phyloP scores from a whole-genome alignment of 2,113 vertebrate species.

The Aramus guarauna region DNA sequence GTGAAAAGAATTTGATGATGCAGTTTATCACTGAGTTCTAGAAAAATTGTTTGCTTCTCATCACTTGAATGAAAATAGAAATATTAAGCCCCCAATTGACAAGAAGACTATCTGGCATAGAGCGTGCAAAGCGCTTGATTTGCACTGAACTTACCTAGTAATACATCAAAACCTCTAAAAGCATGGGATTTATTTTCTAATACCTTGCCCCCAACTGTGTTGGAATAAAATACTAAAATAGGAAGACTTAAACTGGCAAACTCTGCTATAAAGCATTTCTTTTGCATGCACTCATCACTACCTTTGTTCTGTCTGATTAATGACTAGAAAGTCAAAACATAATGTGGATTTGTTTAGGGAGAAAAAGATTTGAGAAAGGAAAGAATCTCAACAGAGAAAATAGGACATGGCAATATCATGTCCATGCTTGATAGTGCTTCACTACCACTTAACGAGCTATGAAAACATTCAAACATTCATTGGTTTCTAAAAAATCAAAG shows the following conservation, averaged over 20 bases:
- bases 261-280: not conserved
- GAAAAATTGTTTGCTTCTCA: not conserved
- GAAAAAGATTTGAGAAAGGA: not conserved
- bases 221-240: not conserved
- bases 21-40: not conserved
- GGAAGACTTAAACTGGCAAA: not conserved
- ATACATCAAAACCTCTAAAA: not conserved
- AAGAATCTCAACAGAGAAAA: not conserved
- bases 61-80: not conserved
- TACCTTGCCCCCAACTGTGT: accelerated
- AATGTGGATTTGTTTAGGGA: not conserved
- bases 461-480: not conserved
- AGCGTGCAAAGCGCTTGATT: not conserved
- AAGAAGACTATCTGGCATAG: not conserved
- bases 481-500: not conserved
- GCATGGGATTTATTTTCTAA: not conserved
- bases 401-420: not conserved
- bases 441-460: not conserved
- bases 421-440: not conserved
- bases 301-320: not conserved
- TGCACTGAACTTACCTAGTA: not conserved
- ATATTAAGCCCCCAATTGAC: not conserved
- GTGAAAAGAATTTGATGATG: not conserved
- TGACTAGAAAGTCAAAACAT: not conserved
- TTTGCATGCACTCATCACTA: not conserved